Evolutionary conservation across 2,888 invertebrate genomes (phyloP), one percentile per base, ranked within the genome.

Genomic region (Sycophila texana): DNA sequence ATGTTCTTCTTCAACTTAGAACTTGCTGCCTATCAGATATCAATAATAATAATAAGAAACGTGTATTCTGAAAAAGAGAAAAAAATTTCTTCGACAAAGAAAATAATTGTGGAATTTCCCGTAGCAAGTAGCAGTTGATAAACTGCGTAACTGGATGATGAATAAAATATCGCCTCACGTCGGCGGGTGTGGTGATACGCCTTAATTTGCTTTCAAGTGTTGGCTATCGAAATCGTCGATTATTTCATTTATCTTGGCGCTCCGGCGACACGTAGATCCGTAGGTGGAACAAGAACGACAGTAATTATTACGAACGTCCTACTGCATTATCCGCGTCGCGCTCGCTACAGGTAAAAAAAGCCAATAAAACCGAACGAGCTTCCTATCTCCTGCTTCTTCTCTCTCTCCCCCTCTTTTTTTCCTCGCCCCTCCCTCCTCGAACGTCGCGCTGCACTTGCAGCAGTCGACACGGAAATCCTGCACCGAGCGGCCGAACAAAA

Each of bases 251-350:
- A 81, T 82, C 80, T 74, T 53, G 72, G 74, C 53, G 53, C 57
- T 55, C 58, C 16, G 53, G n/a, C 53, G 53, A 71, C 58, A 47
- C 39, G 73, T 16, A 70, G 74, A 81, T 82, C 83, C 82, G 83
- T 82, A 79, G 83, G 77, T 65, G 73, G 76, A 77, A 77, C 81
- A 81, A 80, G 81, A 83, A 80, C 83, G 85, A 83, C 82, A 83
- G 85, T 87, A 89, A 88, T 89, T 88, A 89, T 88, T 86, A 86
- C 86, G 84, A 83, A 85, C 84, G 87, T 87, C 88, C 83, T 81
- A 83, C 84, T 79, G 86, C 83, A 86, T 89, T 89, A 87, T 86
- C 67, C 57, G 2, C 39, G 10, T 10, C 49, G 47, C 53, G n/a
- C 20, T 3, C n/a, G n/a, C 13, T 39, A 47, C 10, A 63, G 61